Evolutionary conservation across 2,797 vertebrate genomes (phyloP), one percentile per base, ranked within the genome.

Genomic region (Garrulus glandarius): DNA sequence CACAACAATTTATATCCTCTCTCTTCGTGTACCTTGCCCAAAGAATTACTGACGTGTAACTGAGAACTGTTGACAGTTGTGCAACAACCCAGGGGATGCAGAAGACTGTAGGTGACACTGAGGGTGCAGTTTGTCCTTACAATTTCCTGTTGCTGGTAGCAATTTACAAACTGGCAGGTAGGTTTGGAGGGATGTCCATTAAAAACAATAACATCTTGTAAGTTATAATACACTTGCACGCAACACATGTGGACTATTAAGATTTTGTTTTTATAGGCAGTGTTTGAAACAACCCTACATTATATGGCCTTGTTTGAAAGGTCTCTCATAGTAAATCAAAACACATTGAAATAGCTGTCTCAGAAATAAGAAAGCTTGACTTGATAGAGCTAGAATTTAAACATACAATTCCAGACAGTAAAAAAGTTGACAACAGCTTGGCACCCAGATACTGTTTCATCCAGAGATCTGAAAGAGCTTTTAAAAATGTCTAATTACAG

Each of bases 401-500:
- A 68, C 65, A 47, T 41, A 57, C 11, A 53, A 8, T 84, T 93
- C 65, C 76, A 78, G 79, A 65, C 43, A 93, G 47, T 81, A 69
- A 71, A 85, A 49, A 32, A 59, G 21, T 61, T 86, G 75, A 64
- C 56, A 78, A 21, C 13, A 53, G 24, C 37, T 85, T 89, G 87
- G 64, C 84, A 85, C 53, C 16, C 24, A 43, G 30, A n/a, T 65
- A 86, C 10, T 72, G 49, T 89, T 85, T 85, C 69, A 83, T 93
- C 30, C n/a, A 81, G 21, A 86, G 39, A 71, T n/a, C 24, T 89
- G n/a, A 90, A 90, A 84, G 49, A 68, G 50, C 83, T 94, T 94
- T 89, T 55, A 68, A 89, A 93, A 89, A 89, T 50, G 37, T 60
- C 53, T 89, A 81, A 81, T 91, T 95, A 36, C 65, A 81, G 47